phyloP scores from a whole-genome alignment of 2,113 vertebrate species.

The Lepisosteus oculatus region DNA sequence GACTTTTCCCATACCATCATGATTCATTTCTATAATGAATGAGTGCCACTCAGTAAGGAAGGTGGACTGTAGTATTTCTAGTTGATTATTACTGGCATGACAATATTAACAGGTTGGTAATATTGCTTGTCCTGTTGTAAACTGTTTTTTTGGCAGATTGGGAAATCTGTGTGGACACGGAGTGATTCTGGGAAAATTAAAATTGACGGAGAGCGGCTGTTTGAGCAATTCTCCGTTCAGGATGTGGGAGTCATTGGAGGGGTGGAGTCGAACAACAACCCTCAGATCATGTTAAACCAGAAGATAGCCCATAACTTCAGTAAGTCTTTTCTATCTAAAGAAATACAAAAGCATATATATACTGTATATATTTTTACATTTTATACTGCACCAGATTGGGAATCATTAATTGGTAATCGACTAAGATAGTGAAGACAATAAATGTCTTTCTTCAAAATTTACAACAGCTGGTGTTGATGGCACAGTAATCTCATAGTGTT shows the following conservation, averaged over 20 bases:
- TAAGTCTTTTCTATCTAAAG: slow-evolving; percentile 45
- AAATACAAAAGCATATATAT: too few relatives aligned
- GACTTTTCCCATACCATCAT: too few relatives aligned
- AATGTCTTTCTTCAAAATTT: too few relatives aligned
- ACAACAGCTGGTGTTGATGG: too few relatives aligned
- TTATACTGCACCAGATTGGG: neutral
- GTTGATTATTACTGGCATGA: too few relatives aligned
- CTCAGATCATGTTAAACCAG: slow-evolving; percentile 63
- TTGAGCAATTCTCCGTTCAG: slow-evolving; percentile 57
- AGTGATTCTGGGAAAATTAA: slow-evolving; percentile 41
- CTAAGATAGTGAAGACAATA: too few relatives aligned
- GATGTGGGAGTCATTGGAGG: slow-evolving; percentile 17
- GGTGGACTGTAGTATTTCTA: too few relatives aligned
- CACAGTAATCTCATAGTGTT: too few relatives aligned
- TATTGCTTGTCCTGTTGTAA: neutral
- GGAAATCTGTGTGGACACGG: slow-evolving; percentile 68
- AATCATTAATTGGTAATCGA: neutral
- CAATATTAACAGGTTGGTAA: too few relatives aligned
- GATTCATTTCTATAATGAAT: too few relatives aligned
- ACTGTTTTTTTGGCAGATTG: slow-evolving; percentile 57
- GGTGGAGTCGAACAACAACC: slow-evolving; percentile 34
- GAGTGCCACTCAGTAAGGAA: too few relatives aligned
- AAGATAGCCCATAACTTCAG: slow-evolving; percentile 72
- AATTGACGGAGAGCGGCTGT: slow-evolving; percentile 51
- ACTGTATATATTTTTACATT: neutral